Evolutionary conservation across 2,888 invertebrate genomes (phyloP), one percentile per base, ranked within the genome.

Genomic region (Standfussiana lucernea): DNA sequence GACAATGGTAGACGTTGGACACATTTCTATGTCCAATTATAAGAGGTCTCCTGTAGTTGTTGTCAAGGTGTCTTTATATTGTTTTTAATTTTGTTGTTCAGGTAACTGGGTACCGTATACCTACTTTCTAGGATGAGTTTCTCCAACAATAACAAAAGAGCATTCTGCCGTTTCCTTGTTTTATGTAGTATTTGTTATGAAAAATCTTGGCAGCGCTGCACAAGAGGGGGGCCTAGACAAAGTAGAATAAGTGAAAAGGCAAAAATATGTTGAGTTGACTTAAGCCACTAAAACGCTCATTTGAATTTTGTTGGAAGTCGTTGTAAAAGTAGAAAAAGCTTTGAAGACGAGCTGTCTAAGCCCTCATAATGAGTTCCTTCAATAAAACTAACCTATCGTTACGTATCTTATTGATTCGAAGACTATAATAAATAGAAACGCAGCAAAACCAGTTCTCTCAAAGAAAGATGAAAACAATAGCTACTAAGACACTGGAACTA

Each of bases 11-110:
- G 37, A 35, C 42, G n/a, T 62, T 69, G 32, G 42, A 72, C 40
- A 82, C 45, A 59, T 74, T 84, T 74, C 67, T 68, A 47, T 53
- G 64, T 74, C 81, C 74, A 71, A 80, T 82, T 80, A 71, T 59
- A 67, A 56, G n/a, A 71, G 32, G 11, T 42, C 56, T 24, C 42
- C n/a, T 74, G 59, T 59, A 53, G 56, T 42, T 73, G 21, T 56
- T 67, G 47, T 62, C 35, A 62, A 56, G 35, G 50, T 61, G 72
- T 67, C 45, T 45, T 71, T 67, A 21, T 56, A 67, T 28, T 77
- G 66, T 67, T 79, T 74, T 67, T 75, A 45, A 66, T 82, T 40
- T 53, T 53, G 67, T 79, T 62, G n/a, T 32, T 45, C 11, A 50
- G 21, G 35, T 65, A 79, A 80, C 56, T 47, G 28, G 53, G 32